These are phyloP conservation scores for Mormoops blainvillei DNA, from an alignment of 2,113 vertebrate species.

Conservation along the genomic window DNA sequence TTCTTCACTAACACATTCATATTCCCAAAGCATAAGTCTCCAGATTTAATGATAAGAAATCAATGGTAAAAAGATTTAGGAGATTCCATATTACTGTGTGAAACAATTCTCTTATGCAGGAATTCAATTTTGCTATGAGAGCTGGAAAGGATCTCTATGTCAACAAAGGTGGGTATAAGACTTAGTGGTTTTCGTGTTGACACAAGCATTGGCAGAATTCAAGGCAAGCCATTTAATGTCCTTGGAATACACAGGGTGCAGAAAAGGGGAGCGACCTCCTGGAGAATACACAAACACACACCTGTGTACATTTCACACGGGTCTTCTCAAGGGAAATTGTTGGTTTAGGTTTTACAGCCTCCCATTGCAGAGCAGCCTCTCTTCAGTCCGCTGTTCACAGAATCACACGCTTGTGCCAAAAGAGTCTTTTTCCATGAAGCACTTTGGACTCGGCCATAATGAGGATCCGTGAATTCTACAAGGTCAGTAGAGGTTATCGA, in stretches of 20 bases:
- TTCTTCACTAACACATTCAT: slow-evolving; percentile 2
- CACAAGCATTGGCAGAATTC: background rate
- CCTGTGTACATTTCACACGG: background rate
- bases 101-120: background rate
- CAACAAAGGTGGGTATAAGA: background rate
- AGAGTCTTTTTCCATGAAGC: slow-evolving; percentile 16
- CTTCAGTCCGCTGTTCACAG: background rate
- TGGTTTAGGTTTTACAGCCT: background rate
- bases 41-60: slow-evolving; percentile 35
- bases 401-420: background rate
- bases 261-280: background rate
- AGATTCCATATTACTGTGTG: background rate
- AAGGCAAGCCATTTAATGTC: background rate
- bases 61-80: slow-evolving; percentile 11
- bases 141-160: background rate
- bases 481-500: slow-evolving; percentile 41
- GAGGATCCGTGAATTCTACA: background rate
- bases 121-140: slow-evolving; percentile 18
- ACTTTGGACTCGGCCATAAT: slow-evolving; percentile 26
- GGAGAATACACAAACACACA: background rate
- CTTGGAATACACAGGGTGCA: background rate
- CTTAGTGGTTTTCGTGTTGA: background rate
- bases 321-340: background rate
- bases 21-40: slow-evolving; percentile 28
- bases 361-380: background rate